phyloP scores from a whole-genome alignment of 1,140 invertebrate genomes.

The Oscheius sp. region DNA sequence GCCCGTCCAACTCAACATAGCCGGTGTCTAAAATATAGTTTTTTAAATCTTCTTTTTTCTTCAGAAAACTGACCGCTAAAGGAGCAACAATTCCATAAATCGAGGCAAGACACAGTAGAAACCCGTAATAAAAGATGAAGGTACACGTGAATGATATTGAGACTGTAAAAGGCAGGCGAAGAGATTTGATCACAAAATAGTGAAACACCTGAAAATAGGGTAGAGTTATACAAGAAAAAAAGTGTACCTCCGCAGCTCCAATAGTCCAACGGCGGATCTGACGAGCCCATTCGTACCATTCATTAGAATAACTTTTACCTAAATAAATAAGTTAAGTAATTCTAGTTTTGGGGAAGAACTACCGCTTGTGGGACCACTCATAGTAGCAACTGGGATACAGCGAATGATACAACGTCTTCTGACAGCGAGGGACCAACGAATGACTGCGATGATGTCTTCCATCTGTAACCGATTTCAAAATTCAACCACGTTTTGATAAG shows the following conservation, averaged over 20 bases:
- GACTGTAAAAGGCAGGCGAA: conserved; percentile 21
- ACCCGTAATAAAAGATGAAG: conserved; percentile 47
- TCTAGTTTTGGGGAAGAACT: too few species aligned
- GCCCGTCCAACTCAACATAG: background rate
- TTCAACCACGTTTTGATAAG: too few species aligned
- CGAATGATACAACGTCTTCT: conserved; percentile 27
- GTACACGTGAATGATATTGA: conserved; percentile 28
- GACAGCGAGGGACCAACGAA: conserved; percentile 47
- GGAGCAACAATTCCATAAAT: conserved; percentile 41
- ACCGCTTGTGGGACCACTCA: conserved; percentile 42
- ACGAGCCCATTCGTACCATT: conserved; percentile 47
- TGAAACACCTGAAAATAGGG: conserved; percentile 32
- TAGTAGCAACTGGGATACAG: conserved; percentile 39
- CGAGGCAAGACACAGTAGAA: conserved; percentile 37
- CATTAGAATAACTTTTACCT: conserved; percentile 34
- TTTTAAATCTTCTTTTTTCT: background rate
- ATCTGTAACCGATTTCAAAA: conserved; percentile 32
- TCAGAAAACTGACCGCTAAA: conserved; percentile 18
- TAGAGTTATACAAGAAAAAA: background rate
- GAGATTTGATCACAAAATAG: conserved; percentile 45
- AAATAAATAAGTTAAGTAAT: conserved; percentile 6
- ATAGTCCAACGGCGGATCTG: conserved; percentile 48
- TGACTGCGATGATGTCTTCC: conserved; percentile 50
- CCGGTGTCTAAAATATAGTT: background rate
- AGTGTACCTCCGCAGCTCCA: conserved; percentile 43